Conservation (phyloP, 1,140 invertebrate species). For the Zaprionus gabonicus region DNA sequence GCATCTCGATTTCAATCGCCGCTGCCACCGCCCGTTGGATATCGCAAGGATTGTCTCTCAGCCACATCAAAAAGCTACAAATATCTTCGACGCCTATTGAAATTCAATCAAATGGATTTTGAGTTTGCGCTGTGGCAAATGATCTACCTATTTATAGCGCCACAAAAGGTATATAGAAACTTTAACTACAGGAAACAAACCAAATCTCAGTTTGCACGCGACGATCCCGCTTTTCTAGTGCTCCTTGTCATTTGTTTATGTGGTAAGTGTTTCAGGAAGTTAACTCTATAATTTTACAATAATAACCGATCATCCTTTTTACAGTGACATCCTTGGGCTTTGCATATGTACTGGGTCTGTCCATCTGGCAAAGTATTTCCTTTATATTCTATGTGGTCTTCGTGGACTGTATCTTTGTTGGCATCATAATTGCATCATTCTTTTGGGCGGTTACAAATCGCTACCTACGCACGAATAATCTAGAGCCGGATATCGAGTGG, state of each 20-base stretch:
- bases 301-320: constrained; percentile 61
- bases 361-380: constrained; percentile 91
- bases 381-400: constrained; percentile 97
- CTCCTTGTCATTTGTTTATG: constrained; percentile 94
- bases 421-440: constrained; percentile 94
- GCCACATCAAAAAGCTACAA: constrained; percentile 96
- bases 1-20: constrained; percentile 86
- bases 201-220: constrained; percentile 99
- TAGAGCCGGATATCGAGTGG: constrained; percentile 96
- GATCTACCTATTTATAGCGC: constrained; percentile 97
- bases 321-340: constrained; percentile 96
- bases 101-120: constrained; percentile 99
- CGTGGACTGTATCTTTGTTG: constrained; percentile 96
- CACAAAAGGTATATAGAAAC: constrained; percentile 99
- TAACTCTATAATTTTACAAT: neutral
- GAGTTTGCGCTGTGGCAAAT: constrained; percentile 99
- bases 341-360: constrained; percentile 91
- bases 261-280: constrained; percentile 86
- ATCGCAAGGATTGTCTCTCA: constrained; percentile 90
- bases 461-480: constrained; percentile 90
- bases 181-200: constrained; percentile 99
- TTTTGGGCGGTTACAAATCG: constrained; percentile 95
- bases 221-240: constrained; percentile 99
- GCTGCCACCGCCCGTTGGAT: constrained; percentile 86
- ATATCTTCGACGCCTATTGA: constrained; percentile 95